Conservation (phyloP, 2,113 vertebrate genomes). For the Phylloscopus trochiloides region DNA sequence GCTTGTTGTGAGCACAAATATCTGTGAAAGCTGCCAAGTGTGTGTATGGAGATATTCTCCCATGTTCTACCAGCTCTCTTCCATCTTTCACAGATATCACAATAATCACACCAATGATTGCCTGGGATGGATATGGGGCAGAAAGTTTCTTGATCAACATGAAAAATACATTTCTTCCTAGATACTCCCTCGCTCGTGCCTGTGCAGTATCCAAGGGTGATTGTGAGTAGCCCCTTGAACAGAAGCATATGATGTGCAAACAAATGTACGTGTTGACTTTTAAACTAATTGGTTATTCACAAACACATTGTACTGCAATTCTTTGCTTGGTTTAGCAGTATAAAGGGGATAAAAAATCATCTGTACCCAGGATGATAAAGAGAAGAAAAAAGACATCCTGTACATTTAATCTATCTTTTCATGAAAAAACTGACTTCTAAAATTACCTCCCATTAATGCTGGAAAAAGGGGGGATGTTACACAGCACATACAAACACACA, state of each 20-base stretch:
- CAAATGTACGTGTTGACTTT: not conserved
- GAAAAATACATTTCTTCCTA: not conserved
- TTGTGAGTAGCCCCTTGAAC: not conserved
- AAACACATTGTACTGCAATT: not conserved
- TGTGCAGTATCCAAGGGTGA: not conserved
- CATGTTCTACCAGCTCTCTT: not conserved
- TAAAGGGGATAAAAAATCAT: not conserved
- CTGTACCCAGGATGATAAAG: not conserved
- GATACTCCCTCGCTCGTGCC: not conserved
- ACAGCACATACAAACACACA: not conserved
- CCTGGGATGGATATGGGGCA: not conserved
- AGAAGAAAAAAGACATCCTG: not conserved
- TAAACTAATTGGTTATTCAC: conserved; percentile 2
- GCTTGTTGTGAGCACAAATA: not conserved
- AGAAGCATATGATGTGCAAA: conserved; percentile 24
- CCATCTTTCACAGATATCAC: not conserved
- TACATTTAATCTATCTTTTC: not conserved
- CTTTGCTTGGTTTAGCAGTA: not conserved
- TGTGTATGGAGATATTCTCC: not conserved
- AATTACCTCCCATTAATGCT: not conserved
- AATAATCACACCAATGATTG: not conserved
- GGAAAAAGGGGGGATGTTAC: not conserved
- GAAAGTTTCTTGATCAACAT: not conserved
- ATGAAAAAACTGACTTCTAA: not conserved
- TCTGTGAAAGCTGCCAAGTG: not conserved